These are phyloP conservation scores for Lota lota DNA, from an alignment of 2,113 vertebrate genomes.

Conservation along the genomic window DNA sequence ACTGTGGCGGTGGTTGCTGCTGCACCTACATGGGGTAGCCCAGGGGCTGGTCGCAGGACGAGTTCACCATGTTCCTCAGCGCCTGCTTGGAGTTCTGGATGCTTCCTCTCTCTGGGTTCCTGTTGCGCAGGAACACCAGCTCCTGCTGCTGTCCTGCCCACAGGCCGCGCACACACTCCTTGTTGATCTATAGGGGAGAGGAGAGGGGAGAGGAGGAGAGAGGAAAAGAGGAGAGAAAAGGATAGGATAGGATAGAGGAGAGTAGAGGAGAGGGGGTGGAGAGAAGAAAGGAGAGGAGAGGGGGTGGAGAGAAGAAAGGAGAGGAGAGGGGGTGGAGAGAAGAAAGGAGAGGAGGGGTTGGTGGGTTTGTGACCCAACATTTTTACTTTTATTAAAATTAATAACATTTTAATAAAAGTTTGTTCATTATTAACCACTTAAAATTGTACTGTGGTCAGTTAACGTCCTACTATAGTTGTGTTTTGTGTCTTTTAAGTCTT, in stretches of 20 bases:
- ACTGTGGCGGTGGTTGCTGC: conserved; percentile 34
- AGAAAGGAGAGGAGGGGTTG: too few relatives aligned
- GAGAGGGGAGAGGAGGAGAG: background rate
- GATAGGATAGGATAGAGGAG: background rate
- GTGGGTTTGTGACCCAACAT: too few relatives aligned
- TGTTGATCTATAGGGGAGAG: conserved; percentile 83
- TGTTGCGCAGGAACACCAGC: conserved; percentile 92
- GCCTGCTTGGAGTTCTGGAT: conserved; percentile 99
- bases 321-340: too few relatives aligned
- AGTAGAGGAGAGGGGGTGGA: background rate
- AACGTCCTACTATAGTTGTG: too few relatives aligned
- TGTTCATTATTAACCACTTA: too few relatives aligned
- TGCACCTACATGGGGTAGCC: conserved; percentile 95
- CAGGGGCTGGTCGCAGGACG: conserved; percentile 95
- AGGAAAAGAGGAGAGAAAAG: too few relatives aligned
- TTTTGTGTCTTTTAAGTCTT: too few relatives aligned
- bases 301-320: too few relatives aligned
- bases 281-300: too few relatives aligned
- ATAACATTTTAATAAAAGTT: background rate
- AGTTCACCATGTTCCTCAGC: conserved; percentile 94
- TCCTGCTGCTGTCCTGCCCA: conserved; percentile 98
- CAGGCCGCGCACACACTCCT: conserved; percentile 92
- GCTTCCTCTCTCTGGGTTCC: conserved; percentile 94
- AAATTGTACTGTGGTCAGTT: too few relatives aligned
- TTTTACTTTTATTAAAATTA: background rate